Evolutionary conservation across 1,140 invertebrate species (phyloP).

Genomic region (Anoplophora glabripennis): DNA sequence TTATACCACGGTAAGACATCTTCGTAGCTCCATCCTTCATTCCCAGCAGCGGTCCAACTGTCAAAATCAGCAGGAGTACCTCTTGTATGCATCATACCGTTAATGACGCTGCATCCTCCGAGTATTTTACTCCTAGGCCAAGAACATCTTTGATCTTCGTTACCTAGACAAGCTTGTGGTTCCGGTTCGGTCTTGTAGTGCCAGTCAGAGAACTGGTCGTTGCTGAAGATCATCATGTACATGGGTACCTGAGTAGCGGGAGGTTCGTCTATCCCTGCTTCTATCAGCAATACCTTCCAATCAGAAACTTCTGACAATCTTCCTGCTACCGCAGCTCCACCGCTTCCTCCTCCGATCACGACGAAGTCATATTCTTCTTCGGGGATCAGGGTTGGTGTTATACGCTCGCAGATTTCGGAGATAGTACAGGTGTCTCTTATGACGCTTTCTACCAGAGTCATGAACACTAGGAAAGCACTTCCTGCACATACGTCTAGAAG

Average conservation of each 20-base stretch:
- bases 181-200: conserved; percentile 60
- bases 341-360: conserved; percentile 55
- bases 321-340: conserved; percentile 55
- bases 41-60: conserved; percentile 56
- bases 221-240: conserved; percentile 33
- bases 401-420: conserved; percentile 48
- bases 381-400: conserved; percentile 41
- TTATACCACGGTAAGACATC: conserved; percentile 55
- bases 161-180: conserved; percentile 52
- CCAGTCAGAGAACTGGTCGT: conserved; percentile 55
- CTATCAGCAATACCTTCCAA: conserved; percentile 40
- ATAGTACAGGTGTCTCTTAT: conserved; percentile 47
- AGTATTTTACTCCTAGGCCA: conserved; percentile 56
- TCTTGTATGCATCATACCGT: conserved; percentile 69
- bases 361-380: conserved; percentile 54
- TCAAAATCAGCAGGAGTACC: conserved; percentile 67
- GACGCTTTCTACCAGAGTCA: conserved; percentile 52
- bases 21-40: conserved; percentile 34
- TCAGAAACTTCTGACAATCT: conserved; percentile 39
- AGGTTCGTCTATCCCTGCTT: conserved; percentile 60
- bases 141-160: conserved; percentile 38
- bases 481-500: conserved; percentile 49
- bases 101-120: conserved; percentile 59
- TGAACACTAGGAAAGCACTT: conserved; percentile 51
- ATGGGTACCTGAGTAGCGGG: conserved; percentile 51